Percentiles rank a stretch among this genome's conserved stretches.
Evolutionary conservation across 1,140 invertebrate species (phyloP).

Genomic region (Samia ricini): DNA sequence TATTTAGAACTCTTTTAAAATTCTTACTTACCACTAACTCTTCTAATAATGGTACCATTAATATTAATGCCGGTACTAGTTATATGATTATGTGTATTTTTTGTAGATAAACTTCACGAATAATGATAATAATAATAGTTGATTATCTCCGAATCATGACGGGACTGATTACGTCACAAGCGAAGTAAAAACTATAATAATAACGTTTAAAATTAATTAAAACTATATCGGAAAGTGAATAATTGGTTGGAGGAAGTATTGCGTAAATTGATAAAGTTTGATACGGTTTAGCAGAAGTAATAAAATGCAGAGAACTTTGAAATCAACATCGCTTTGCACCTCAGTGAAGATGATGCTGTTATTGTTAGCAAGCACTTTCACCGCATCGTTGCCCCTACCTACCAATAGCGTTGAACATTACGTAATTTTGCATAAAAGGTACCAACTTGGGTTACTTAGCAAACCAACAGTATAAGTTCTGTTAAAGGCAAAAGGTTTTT

Average conservation of each 20-base stretch:
- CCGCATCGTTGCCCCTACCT: conserved; percentile 21
- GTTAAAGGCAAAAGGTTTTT: conserved; percentile 21
- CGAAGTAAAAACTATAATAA: neutral
- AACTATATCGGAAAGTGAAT: neutral
- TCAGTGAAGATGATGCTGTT: conserved; percentile 43
- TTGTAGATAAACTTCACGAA: neutral
- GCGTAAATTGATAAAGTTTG: conserved; percentile 17
- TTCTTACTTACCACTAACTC: no score
- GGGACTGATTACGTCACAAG: neutral
- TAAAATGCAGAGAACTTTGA: conserved; percentile 32
- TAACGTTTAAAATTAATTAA: neutral
- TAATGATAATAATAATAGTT: neutral
- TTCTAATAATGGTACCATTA: no score
- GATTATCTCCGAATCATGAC: neutral
- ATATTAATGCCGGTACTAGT: neutral
- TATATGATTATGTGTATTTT: neutral
- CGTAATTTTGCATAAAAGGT: conserved; percentile 22
- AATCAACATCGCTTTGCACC: conserved; percentile 36
- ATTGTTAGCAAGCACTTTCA: conserved; percentile 54
- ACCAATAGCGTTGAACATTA: conserved; percentile 13
- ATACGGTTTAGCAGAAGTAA: conserved; percentile 21
- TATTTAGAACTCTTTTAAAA: no score
- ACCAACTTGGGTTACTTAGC: conserved; percentile 13
- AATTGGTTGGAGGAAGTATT: conserved; percentile 3
- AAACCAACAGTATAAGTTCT: conserved; percentile 25